Conservation (phyloP, 2,113 vertebrate genomes). For the Ceyx cyanopectus region DNA sequence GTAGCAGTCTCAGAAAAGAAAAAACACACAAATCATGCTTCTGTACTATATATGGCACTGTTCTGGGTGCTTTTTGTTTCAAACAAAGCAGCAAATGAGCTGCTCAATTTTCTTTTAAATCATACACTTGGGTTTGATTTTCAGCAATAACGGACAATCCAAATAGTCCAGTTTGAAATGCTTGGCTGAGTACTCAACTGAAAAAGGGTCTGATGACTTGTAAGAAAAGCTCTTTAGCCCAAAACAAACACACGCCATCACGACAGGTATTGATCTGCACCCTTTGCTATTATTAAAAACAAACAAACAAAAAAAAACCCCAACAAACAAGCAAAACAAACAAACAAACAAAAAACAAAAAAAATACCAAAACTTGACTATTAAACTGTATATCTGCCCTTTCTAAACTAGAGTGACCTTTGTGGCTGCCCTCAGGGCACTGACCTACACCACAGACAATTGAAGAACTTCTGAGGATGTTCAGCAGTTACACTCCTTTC, state of each 20-base stretch:
- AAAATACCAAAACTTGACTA: background rate
- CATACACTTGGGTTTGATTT: background rate
- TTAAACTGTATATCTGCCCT: background rate
- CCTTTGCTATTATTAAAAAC: background rate
- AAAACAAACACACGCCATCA: background rate
- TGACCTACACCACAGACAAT: background rate
- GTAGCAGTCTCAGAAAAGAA: background rate
- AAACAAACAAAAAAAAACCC: background rate
- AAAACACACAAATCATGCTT: background rate
- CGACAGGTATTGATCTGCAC: background rate
- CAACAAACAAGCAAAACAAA: background rate
- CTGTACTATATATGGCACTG: background rate
- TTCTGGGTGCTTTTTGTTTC: background rate
- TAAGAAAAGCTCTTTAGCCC: background rate
- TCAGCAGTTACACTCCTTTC: background rate
- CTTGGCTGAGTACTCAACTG: background rate
- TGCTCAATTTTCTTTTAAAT: background rate
- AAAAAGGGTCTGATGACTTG: background rate
- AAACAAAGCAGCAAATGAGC: background rate
- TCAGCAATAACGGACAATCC: background rate
- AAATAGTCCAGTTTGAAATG: background rate
- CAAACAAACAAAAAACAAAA: no score
- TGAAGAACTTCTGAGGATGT: background rate
- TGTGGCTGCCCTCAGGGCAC: background rate
- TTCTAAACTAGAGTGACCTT: background rate